Base-by-base conservation (phyloP, 1,140 invertebrate species). In the Penaeus vannamei region DNA sequence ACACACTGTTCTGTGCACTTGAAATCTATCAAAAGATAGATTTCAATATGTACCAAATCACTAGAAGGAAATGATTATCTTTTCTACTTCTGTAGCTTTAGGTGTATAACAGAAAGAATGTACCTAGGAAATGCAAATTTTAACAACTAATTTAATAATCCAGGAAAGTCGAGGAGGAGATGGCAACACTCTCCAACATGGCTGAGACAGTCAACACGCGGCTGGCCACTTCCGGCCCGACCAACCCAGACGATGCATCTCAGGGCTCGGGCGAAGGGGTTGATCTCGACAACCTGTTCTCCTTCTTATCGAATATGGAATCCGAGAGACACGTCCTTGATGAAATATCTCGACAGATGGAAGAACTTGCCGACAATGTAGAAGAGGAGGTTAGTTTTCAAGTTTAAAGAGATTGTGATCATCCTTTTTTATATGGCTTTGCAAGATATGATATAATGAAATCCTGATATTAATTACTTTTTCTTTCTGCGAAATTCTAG, bases 251-350 rank as follows among this genome's bases (percentile, higher is more conserved):
- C 84, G 92, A 92, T 91, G 91, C 94, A 66, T 93, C 94, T 61
- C 93, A 93, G 19, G 94, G 94, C 12, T 92, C 93, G 26, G 95
- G 96, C 86, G 96, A 89, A 80, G 82, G 96, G 0, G 96, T 98
- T 0, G 97, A 98, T 92, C 94, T 99, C 81, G 98, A 99, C 93
- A 97, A 98, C 93, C 94, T 99, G 91, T 99, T 98, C 93, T 97
- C 97, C 79, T 99, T 99, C 92, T 94, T 99, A 17, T 96, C 96
- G 0, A 97, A 98, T 89, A 95, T 97, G 23, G 96, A 97, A 23
- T 94, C 94, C 5, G 93, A 92, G 29, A 91, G 95, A 93, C 93
- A 93, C 66, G 95, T 96, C 17, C 96, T 97, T 23, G 96, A 97
- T n/a, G 96, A 97, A 92, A 97, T 97, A 79, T 96, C 96, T 10